A percentile compares a stretch with the other conserved stretches of the same genome.
Conservation (phyloP, 2,113 vertebrate species). For the Nothobranchius kuhntae region DNA sequence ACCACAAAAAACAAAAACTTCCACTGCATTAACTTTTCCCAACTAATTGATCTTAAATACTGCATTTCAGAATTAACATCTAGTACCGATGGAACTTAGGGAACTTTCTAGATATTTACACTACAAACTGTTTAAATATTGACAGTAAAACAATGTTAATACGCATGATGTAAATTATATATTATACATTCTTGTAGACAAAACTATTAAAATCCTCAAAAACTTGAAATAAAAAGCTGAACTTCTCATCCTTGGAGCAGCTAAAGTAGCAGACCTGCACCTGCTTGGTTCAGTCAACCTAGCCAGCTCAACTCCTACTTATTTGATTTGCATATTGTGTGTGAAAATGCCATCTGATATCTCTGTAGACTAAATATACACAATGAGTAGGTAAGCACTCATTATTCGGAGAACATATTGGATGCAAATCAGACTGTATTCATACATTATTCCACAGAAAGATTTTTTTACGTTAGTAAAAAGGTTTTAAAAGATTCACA, state of each 20-base stretch:
- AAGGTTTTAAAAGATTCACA: neutral
- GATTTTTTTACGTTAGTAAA: neutral
- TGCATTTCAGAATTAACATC: no score
- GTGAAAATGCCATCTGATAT: conserved; percentile 39
- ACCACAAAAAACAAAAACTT: no score
- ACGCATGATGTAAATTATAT: neutral
- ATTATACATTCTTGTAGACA: neutral
- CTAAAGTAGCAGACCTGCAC: conserved; percentile 13
- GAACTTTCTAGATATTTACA: neutral
- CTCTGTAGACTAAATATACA: conserved; percentile 32
- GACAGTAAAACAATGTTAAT: neutral
- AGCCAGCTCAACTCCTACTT: conserved; percentile 29
- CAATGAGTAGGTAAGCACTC: conserved; percentile 7
- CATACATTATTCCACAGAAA: neutral
- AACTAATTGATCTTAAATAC: no score
- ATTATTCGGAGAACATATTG: conserved; percentile 12
- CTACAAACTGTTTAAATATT: neutral
- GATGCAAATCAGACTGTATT: conserved; percentile 10
- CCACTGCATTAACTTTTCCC: no score
- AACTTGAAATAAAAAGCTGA: neutral
- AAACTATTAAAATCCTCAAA: neutral
- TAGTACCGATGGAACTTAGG: no score
- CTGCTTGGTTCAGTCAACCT: conserved; percentile 28
- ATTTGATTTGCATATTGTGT: conserved; percentile 45
- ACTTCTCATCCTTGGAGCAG: neutral